Evolutionary conservation across 2,113 vertebrate genomes (phyloP).

Genomic region (Zosterops japonicus): DNA sequence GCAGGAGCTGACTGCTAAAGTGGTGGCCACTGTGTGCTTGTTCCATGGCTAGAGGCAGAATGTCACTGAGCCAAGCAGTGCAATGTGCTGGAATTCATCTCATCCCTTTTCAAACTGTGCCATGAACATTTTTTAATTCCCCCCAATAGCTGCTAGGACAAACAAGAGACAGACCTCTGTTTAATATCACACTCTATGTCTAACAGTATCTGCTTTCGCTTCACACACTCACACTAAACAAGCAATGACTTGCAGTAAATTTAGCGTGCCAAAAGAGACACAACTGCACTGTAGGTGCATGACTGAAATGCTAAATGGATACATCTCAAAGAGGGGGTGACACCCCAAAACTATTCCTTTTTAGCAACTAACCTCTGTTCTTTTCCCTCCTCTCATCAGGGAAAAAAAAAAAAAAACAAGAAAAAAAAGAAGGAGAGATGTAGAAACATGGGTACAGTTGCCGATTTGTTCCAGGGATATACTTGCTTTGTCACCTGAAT

Average conservation of each 20-base stretch:
- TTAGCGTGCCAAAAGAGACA: not conserved
- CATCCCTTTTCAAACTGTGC: not conserved
- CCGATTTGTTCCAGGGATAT: not conserved
- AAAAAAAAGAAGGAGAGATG: not conserved
- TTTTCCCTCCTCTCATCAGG: not conserved
- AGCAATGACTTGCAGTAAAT: not conserved
- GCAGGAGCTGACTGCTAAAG: not conserved
- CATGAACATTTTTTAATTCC: not conserved
- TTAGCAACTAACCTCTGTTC: not conserved
- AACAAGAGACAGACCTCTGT: not conserved
- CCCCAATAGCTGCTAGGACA: not conserved
- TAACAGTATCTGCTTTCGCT: not conserved
- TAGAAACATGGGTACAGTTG: not conserved
- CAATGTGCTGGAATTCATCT: not conserved
- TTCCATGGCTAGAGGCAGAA: not conserved
- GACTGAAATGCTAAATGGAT: not conserved
- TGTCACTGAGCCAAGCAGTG: not conserved
- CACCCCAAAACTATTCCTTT: not conserved
- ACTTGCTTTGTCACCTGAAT: not conserved
- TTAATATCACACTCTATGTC: not conserved
- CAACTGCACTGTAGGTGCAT: not conserved
- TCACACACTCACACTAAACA: not conserved
- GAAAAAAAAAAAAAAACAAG: not conserved
- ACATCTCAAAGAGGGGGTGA: not conserved
- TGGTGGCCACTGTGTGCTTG: fast-evolving